A percentile compares a stretch with the other conserved stretches of the same genome.
These are phyloP conservation scores for Erebia ligea DNA, from an alignment of 2,888 invertebrate species.

Conservation along the genomic window DNA sequence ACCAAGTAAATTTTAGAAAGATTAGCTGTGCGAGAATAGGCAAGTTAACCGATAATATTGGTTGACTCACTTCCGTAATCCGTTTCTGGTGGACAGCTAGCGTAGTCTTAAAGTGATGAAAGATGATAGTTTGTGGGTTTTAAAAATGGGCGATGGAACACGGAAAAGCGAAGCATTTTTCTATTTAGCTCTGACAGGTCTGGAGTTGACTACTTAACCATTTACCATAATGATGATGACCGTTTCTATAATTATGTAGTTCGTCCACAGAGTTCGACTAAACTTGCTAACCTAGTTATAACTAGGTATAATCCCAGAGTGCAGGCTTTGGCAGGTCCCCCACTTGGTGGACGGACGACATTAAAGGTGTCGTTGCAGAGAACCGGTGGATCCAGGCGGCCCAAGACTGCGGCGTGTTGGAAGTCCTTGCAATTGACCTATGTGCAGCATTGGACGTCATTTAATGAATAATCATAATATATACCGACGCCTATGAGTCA, in stretches of 20 bases:
- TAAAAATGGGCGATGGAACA: slow-evolving; percentile 12
- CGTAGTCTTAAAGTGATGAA: neutral
- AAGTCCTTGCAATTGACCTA: no score
- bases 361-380: no score
- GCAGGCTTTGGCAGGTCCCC: no score
- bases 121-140: neutral
- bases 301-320: no score
- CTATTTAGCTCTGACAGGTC: slow-evolving; percentile 1
- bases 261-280: neutral
- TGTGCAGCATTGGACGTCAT: no score
- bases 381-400: no score
- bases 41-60: neutral
- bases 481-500: no score
- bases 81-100: neutral
- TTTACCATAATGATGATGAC: neutral
- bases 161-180: slow-evolving; percentile 9
- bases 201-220: neutral
- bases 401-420: no score
- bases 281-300: neutral
- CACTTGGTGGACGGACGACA: no score
- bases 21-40: neutral
- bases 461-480: no score
- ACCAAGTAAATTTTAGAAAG: neutral
- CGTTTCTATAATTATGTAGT: slow-evolving; percentile 1
- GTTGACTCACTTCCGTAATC: neutral